Evolutionary conservation across 2,113 vertebrate genomes (phyloP).

Genomic region (Saimiri boliviensis): DNA sequence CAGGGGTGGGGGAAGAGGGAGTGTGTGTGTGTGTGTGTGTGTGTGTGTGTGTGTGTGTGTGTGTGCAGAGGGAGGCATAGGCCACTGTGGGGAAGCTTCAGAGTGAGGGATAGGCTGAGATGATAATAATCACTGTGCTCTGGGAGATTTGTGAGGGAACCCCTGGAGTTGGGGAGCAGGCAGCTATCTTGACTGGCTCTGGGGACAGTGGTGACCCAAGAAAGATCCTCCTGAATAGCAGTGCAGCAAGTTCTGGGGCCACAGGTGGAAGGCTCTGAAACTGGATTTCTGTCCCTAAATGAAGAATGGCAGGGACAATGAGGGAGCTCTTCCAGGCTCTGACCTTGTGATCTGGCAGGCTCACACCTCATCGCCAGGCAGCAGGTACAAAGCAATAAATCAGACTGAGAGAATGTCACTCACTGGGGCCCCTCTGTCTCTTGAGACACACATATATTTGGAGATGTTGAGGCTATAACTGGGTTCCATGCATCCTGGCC

Average conservation of each 20-base stretch:
- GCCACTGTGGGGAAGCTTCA: not conserved
- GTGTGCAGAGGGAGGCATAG: not conserved
- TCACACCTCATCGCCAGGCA: conserved; percentile 60
- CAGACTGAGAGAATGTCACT: conserved; percentile 45
- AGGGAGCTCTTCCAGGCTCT: not conserved
- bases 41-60: not conserved
- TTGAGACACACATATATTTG: conserved; percentile 21
- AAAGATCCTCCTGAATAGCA: not conserved
- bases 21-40: not conserved
- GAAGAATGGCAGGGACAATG: not conserved
- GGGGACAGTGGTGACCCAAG: not conserved
- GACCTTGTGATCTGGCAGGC: conserved; percentile 23
- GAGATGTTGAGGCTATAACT: not conserved
- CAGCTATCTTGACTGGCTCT: conserved; percentile 3
- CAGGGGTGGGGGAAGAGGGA: not conserved
- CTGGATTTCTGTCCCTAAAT: not conserved
- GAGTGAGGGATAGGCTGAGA: not conserved
- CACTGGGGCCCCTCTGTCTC: not conserved
- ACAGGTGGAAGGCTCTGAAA: not conserved
- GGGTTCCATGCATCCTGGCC: not conserved
- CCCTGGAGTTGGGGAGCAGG: not conserved
- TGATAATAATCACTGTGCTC: not conserved
- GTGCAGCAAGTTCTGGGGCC: not conserved
- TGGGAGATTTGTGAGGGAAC: not conserved
- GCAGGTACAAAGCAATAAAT: conserved; percentile 62